These are phyloP conservation scores for Argynnis bischoffii DNA, from an alignment of 2,888 invertebrate genomes.

Conservation along the genomic window DNA sequence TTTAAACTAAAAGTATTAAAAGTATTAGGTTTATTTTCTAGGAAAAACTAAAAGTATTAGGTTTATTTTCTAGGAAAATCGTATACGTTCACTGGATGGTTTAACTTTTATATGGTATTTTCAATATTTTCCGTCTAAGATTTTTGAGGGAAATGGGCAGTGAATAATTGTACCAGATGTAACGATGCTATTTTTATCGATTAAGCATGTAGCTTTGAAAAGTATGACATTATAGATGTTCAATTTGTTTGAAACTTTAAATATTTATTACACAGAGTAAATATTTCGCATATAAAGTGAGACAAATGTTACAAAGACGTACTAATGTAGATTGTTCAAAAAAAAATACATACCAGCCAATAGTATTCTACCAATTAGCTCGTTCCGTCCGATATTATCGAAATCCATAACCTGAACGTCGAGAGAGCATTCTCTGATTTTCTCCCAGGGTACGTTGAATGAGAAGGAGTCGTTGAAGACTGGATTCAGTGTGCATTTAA, in stretches of 20 bases:
- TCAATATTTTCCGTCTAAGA: no score
- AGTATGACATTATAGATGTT: no score
- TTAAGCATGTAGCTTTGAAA: no score
- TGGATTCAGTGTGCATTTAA: conserved; percentile 96
- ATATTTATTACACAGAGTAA: not conserved
- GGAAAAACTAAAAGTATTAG: no score
- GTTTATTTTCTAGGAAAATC: not conserved
- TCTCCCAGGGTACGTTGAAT: conserved; percentile 98
- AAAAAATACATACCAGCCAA: conserved; percentile 87
- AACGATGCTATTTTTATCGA: no score
- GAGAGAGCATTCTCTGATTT: conserved; percentile 95
- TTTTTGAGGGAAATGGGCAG: no score
- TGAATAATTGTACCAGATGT: no score
- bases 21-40: not conserved
- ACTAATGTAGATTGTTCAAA: not conserved
- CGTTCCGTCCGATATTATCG: conserved; percentile 96
- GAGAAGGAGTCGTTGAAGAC: conserved; percentile 98
- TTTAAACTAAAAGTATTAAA: not conserved
- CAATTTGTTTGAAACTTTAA: no score
- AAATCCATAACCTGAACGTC: conserved; percentile 98
- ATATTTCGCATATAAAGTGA: not conserved
- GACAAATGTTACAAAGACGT: not conserved
- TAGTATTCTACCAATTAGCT: conserved; percentile 95
- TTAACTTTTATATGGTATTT: no score
- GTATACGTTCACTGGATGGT: not conserved